Evolutionary conservation across 2,888 invertebrate species (phyloP), one percentile per base, ranked within the genome.

Genomic region (Anorthoa munda): DNA sequence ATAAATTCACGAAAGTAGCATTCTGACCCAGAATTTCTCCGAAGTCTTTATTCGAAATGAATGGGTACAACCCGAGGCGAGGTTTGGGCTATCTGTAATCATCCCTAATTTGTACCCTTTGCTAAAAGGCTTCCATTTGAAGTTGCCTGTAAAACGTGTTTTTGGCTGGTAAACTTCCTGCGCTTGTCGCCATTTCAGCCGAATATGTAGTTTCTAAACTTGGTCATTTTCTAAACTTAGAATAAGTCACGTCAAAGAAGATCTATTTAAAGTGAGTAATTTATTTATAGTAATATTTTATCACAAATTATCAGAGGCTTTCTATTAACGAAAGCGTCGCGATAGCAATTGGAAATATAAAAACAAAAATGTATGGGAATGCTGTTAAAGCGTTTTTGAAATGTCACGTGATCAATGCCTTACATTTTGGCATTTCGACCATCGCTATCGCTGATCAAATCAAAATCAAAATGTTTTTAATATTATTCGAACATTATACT

Each of bases 21-120:
- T 48, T 68, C 13, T 59, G 53, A 53, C 56, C 18, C 51, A 68
- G 31, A 76, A 39, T 53, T 70, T 63, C 26, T 39, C 48, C 58
- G 13, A 45, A 61, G 26, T 60, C 39, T 76, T 65, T 70, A 60
- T 61, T 76, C 60, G 50, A 56, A 71, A 63, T 78, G 17, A 78
- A 73, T 65, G 55, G 56, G 18, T 58, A 39, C n/a, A 13, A 13
- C 73, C 68, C 13, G 53, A 31, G 65, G 79, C 60, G n/a, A 56
- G 61, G 73, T 65, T 48, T 17, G 60, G 67, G 46, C 67, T 68
- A 79, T 73, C 46, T 79, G 73, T 68, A 68, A 78, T 68, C 61
- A 68, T 56, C 26, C 73, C 46, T 79, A 79, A 79, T 79, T 78
- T 66, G 31, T 56, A 66, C 60, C 56, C 68, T 66, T 66, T 61